Percentiles rank a stretch among this genome's conserved stretches.
These are phyloP conservation scores for Brassicogethes aeneus DNA, from an alignment of 2,888 invertebrate genomes.

Conservation along the genomic window DNA sequence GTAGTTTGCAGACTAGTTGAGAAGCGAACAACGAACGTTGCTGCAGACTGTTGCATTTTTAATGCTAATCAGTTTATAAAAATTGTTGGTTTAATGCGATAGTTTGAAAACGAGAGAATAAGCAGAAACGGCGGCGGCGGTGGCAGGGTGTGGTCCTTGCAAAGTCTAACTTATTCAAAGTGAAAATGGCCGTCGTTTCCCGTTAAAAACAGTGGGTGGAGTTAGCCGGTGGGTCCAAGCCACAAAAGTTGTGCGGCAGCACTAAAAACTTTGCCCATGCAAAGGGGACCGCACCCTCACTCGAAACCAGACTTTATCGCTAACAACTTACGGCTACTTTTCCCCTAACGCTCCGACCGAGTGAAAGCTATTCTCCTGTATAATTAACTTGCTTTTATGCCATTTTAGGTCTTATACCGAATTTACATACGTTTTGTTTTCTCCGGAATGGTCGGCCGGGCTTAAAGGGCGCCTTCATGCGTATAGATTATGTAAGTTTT, in stretches of 20 bases:
- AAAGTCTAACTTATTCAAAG: conserved; percentile 41
- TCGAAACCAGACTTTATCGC: conserved; percentile 33
- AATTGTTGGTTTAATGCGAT: conserved; percentile 1
- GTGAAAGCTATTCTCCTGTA: conserved; percentile 37
- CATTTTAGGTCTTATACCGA: conserved; percentile 34
- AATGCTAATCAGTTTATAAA: conserved; percentile 1
- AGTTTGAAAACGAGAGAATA: not conserved
- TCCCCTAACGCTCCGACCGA: conserved; percentile 28
- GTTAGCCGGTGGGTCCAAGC: conserved; percentile 37
- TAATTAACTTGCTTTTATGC: conserved; percentile 39
- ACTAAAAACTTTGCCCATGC: conserved; percentile 39
- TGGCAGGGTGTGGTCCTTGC: conserved; percentile 34
- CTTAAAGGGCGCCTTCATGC: conserved; percentile 34
- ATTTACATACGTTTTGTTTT: conserved; percentile 32
- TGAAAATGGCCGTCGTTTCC: conserved; percentile 39
- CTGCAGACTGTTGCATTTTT: not conserved
- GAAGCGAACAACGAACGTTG: not conserved
- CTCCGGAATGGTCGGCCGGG: conserved; percentile 24
- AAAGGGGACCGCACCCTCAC: conserved; percentile 24
- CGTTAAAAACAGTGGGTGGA: conserved; percentile 41
- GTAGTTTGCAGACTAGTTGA: not conserved
- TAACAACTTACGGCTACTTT: conserved; percentile 29
- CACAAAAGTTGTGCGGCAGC: conserved; percentile 42
- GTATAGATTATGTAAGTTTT: conserved; percentile 33
- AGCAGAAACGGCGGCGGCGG: conserved; percentile 12